Evolutionary conservation across 1,140 invertebrate species (phyloP).

Genomic region (Pseudomyrmex cubaensis): DNA sequence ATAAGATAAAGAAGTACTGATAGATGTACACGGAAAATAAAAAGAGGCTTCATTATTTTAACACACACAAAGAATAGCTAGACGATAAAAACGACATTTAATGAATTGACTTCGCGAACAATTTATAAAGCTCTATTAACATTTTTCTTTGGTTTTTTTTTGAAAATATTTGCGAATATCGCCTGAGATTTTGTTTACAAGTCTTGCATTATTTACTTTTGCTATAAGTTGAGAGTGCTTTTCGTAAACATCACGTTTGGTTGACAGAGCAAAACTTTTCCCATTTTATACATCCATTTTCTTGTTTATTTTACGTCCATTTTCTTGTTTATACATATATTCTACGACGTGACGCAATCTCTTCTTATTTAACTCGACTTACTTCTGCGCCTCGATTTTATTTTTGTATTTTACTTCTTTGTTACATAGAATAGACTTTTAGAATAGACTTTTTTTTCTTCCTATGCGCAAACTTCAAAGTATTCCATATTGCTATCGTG

Average conservation of each 20-base stretch:
- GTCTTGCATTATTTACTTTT: neutral
- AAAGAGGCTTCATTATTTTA: neutral
- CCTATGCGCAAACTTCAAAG: slow-evolving; percentile 6
- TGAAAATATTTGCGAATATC: too few relatives aligned
- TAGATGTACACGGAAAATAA: neutral
- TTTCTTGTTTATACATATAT: neutral
- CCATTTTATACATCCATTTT: slow-evolving; percentile 20
- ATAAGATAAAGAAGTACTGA: neutral
- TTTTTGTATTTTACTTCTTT: slow-evolving; percentile 15
- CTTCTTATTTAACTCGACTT: neutral
- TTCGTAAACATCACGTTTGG: neutral
- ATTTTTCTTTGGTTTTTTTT: too few relatives aligned
- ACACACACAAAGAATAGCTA: neutral
- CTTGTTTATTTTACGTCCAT: neutral
- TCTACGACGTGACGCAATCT: neutral
- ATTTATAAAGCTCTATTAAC: neutral
- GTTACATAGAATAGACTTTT: too few relatives aligned
- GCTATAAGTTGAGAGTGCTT: neutral
- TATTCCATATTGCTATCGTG: neutral
- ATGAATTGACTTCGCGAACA: neutral
- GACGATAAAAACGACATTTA: neutral
- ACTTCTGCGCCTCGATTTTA: slow-evolving; percentile 17
- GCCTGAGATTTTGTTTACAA: neutral
- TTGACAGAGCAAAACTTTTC: slow-evolving; percentile 28
- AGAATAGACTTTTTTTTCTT: neutral